Evolutionary conservation across 2,113 vertebrate species (phyloP).

Genomic region (Gymnorhina tibicen): DNA sequence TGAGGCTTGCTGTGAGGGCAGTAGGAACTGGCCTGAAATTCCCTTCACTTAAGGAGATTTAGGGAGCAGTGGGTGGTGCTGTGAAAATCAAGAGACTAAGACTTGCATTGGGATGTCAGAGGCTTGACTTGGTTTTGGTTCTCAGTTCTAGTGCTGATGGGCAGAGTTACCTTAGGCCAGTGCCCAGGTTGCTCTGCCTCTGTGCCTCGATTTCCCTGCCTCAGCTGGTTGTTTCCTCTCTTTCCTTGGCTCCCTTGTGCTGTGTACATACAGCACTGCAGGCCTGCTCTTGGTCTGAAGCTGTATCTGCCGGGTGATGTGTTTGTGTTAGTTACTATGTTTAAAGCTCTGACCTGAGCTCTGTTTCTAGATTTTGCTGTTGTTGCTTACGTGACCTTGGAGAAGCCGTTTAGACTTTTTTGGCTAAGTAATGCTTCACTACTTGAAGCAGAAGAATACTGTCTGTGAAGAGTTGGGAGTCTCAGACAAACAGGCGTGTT

Average conservation of each 20-base stretch:
- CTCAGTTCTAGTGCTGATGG: not conserved
- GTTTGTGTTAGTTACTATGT: not conserved
- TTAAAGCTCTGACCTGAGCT: not conserved
- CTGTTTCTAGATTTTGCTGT: not conserved
- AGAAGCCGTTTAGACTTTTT: not conserved
- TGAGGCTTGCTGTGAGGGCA: not conserved
- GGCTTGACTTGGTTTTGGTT: not conserved
- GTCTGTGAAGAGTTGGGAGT: not conserved
- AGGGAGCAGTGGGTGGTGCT: not conserved
- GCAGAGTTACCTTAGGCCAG: not conserved
- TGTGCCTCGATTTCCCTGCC: not conserved
- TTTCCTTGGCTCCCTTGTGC: not conserved
- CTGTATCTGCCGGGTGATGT: not conserved
- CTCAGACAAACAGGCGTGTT: not conserved
- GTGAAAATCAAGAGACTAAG: not conserved
- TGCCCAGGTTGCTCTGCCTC: not conserved
- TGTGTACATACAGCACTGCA: not conserved
- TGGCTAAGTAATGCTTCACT: not conserved
- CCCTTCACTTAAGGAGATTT: not conserved
- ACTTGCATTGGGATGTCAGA: not conserved
- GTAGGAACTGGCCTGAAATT: not conserved
- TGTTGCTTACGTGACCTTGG: not conserved
- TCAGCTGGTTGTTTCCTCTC: not conserved
- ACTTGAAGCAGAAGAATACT: not conserved
- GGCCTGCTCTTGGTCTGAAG: not conserved